Conservation (phyloP, 2,888 invertebrate species). For the Trissolcus japonicus region DNA sequence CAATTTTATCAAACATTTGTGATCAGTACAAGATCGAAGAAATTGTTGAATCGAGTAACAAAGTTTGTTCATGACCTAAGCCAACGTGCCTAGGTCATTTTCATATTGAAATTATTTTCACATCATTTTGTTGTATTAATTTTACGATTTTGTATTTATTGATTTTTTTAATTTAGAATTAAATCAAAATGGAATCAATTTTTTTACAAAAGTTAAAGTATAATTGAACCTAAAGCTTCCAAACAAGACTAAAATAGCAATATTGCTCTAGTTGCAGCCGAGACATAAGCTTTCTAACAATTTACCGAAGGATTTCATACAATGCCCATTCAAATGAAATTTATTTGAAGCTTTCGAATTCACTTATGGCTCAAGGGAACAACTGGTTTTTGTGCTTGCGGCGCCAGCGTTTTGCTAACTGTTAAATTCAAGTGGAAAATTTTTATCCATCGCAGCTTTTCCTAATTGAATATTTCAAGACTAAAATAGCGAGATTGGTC, state of each 20-base stretch:
- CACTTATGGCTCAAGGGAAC: too few relatives aligned
- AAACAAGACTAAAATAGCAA: slow-evolving; percentile 28
- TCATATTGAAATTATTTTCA: slow-evolving; percentile 1
- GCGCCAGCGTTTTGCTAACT: background rate
- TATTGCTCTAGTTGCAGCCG: slow-evolving; percentile 18
- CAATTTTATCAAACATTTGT: too few relatives aligned
- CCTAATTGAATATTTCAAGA: slow-evolving; percentile 19
- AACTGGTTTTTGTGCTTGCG: too few relatives aligned
- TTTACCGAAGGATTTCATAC: slow-evolving; percentile 15
- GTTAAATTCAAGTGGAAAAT: background rate
- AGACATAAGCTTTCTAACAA: slow-evolving; percentile 17
- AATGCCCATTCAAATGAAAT: background rate
- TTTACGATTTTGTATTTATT: too few relatives aligned
- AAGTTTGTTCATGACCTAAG: background rate
- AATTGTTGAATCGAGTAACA: too few relatives aligned
- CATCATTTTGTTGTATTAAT: background rate
- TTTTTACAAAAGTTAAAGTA: background rate
- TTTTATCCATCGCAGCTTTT: background rate
- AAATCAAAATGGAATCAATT: too few relatives aligned
- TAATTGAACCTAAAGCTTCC: slow-evolving; percentile 7
- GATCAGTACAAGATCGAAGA: too few relatives aligned
- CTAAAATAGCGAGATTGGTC: slow-evolving; percentile 39
- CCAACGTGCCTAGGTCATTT: background rate
- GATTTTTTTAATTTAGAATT: too few relatives aligned
- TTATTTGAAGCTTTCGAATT: background rate